A percentile compares a stretch with the other conserved stretches of the same genome.
Conservation (phyloP, 2,888 invertebrate genomes). For the Meganola albula region DNA sequence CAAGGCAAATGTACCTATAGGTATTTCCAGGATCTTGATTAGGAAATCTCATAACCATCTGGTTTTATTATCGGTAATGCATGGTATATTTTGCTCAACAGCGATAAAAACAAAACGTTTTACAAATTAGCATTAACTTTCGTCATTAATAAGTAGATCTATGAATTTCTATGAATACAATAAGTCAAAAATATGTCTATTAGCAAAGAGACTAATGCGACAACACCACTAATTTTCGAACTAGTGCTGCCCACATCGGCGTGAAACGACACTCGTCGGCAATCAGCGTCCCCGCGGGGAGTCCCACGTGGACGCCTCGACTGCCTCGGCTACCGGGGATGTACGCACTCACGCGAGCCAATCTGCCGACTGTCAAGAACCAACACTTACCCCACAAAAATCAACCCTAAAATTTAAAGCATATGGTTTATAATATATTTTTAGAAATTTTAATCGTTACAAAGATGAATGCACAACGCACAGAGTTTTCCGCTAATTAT, state of each 20-base stretch:
- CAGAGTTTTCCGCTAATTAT: conserved; percentile 64
- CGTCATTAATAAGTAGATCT: no score
- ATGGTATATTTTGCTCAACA: no score
- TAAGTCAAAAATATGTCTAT: no score
- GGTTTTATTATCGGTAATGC: no score
- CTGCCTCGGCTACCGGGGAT: conserved; percentile 27
- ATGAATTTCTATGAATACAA: no score
- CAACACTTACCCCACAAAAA: conserved; percentile 12
- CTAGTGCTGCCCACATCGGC: conserved; percentile 56
- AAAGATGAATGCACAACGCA: conserved; percentile 43
- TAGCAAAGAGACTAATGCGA: conserved; percentile 24
- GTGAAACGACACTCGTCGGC: conserved; percentile 66
- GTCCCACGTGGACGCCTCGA: conserved; percentile 60
- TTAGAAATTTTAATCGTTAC: conserved; percentile 21
- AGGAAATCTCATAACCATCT: no score
- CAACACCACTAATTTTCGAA: conserved; percentile 34
- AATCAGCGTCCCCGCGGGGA: conserved; percentile 64
- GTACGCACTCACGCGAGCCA: conserved; percentile 52
- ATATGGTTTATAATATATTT: conserved; percentile 13
- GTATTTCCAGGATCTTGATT: no score
- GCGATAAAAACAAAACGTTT: no score
- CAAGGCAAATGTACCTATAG: no score
- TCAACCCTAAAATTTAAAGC: conserved; percentile 10
- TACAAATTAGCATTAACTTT: no score
- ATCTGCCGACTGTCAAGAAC: conserved; percentile 41